These are phyloP conservation scores for Carollia perspicillata DNA, from an alignment of 2,113 vertebrate species.

Conservation along the genomic window DNA sequence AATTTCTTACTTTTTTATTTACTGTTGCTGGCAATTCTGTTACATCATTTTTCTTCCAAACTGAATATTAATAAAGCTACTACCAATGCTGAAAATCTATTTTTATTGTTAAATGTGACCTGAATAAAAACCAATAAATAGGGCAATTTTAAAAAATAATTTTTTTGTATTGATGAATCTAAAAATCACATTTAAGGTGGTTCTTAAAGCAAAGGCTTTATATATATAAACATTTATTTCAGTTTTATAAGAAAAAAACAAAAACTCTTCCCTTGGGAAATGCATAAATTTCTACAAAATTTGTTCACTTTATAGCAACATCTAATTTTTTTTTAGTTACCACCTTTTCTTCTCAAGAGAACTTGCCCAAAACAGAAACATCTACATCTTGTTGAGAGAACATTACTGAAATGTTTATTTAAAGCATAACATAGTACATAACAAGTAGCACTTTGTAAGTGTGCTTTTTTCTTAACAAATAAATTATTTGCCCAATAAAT, in stretches of 20 bases:
- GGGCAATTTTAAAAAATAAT: background rate
- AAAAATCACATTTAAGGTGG: background rate
- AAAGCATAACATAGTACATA: background rate
- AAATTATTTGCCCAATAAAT: background rate
- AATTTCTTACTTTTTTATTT: background rate
- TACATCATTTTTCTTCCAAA: constrained; percentile 47
- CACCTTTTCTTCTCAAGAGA: background rate
- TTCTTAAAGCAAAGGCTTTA: background rate
- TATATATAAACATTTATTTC: background rate
- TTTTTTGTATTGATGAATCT: background rate
- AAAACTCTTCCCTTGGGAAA: background rate
- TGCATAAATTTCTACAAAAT: background rate
- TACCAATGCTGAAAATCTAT: background rate
- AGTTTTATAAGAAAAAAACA: background rate
- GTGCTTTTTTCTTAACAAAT: background rate
- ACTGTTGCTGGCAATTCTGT: background rate
- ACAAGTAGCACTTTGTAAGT: background rate
- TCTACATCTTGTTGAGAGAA: background rate
- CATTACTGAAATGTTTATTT: constrained; percentile 33
- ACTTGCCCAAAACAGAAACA: background rate
- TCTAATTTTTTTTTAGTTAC: background rate
- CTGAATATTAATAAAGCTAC: background rate
- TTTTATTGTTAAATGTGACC: background rate
- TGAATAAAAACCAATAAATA: constrained; percentile 22
- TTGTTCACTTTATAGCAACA: background rate